phyloP scores from a whole-genome alignment of 2,888 invertebrate genomes.

The Aricia artaxerxes region DNA sequence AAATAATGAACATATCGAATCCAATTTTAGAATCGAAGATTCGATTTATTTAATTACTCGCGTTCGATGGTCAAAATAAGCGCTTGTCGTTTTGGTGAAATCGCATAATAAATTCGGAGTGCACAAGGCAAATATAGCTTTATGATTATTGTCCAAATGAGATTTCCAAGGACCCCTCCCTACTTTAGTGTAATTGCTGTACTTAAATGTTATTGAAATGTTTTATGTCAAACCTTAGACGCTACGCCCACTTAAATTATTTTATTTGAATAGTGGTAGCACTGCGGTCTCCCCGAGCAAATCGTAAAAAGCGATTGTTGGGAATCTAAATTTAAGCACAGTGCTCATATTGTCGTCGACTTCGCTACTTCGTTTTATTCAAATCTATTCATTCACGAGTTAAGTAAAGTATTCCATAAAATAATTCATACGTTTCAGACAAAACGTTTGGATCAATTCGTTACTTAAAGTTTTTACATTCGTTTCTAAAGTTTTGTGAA shows the following conservation, averaged over 20 bases:
- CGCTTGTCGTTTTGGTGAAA: slow-evolving; percentile 41
- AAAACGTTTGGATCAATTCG: background rate
- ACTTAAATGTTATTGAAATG: slow-evolving; percentile 61
- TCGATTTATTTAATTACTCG: slow-evolving; percentile 28
- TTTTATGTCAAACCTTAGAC: slow-evolving; percentile 50
- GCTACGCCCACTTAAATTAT: slow-evolving; percentile 47
- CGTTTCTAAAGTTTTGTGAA: background rate
- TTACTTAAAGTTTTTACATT: background rate
- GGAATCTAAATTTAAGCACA: background rate
- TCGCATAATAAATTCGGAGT: slow-evolving; percentile 62
- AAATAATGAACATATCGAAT: slow-evolving; percentile 24
- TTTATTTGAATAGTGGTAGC: slow-evolving; percentile 28
- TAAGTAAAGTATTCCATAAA: slow-evolving; percentile 21
- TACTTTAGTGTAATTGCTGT: slow-evolving; percentile 49
- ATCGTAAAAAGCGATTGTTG: slow-evolving; percentile 24
- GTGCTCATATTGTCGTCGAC: slow-evolving; percentile 14
- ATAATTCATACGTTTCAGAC: slow-evolving; percentile 17
- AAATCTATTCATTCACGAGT: slow-evolving; percentile 17
- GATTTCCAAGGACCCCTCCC: slow-evolving; percentile 59
- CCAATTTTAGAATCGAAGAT: slow-evolving; percentile 20
- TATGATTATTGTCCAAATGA: slow-evolving; percentile 62
- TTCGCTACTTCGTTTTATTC: background rate
- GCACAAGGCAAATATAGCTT: slow-evolving; percentile 65
- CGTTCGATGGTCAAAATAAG: slow-evolving; percentile 21
- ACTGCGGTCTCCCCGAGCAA: background rate